Conservation (phyloP, 2,888 invertebrate genomes). For the Acleris cristana region DNA sequence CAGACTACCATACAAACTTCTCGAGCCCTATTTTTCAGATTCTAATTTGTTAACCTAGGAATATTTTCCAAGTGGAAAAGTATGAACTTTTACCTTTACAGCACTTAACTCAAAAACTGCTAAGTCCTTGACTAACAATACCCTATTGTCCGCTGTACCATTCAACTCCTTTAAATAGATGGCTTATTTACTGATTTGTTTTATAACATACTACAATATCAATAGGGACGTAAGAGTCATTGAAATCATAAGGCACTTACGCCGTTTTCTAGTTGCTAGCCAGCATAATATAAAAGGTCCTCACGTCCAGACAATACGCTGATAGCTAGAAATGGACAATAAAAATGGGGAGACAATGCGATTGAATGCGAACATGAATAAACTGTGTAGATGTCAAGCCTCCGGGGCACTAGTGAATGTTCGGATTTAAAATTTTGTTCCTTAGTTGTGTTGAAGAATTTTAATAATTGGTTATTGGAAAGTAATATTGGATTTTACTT, state of each 20-base stretch:
- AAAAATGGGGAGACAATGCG: slow-evolving; percentile 71
- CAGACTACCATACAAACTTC: too few relatives aligned
- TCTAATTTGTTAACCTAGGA: not conserved
- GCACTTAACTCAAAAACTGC: not conserved
- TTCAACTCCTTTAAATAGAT: slow-evolving; percentile 21
- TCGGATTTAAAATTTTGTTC: not conserved
- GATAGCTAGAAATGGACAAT: slow-evolving; percentile 77
- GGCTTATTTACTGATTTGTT: slow-evolving; percentile 55
- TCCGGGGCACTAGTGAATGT: slow-evolving; percentile 46
- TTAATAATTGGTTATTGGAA: not conserved
- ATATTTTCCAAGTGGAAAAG: not conserved
- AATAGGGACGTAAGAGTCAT: not conserved
- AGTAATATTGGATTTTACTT: too few relatives aligned
- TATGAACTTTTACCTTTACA: not conserved
- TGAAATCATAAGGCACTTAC: not conserved
- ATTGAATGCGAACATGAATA: slow-evolving; percentile 67
- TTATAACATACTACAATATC: slow-evolving; percentile 41
- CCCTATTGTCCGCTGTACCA: slow-evolving; percentile 21
- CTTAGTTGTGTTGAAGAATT: not conserved
- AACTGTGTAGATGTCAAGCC: slow-evolving; percentile 57
- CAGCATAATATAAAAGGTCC: slow-evolving; percentile 40
- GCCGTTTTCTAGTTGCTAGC: not conserved
- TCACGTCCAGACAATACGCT: slow-evolving; percentile 64
- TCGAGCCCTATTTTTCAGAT: too few relatives aligned
- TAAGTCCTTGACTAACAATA: slow-evolving; percentile 15